Base-by-base conservation (phyloP, 2,888 invertebrate species). In the Panopea generosa region DNA sequence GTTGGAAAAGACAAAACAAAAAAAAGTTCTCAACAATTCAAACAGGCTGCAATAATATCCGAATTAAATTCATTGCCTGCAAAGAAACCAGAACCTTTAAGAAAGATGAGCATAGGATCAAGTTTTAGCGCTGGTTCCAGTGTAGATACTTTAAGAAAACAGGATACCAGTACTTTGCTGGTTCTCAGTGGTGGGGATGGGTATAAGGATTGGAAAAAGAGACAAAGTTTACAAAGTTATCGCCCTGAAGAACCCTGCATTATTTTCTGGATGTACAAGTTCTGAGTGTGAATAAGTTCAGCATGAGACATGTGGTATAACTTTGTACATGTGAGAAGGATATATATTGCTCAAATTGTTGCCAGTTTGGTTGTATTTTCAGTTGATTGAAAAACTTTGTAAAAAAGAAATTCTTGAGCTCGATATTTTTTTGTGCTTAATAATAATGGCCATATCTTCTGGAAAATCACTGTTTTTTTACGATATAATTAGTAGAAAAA, bases 141-240 rank as follows among this genome's bases (percentile, higher is more conserved):
- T 9, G 50, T 77, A 2, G 82, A 84, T n/a, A 82, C 83, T 14
- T 29, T 84, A 47, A 65, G 75, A 27, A 85, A 77, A 49, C 76
- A 81, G 40, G 77, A 82, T 38, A 77, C 84, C 56, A 90, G 89
- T 66, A 88, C 90, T 3, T 86, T 90, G 24, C 82, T 91, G 50
- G 85, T 91, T 4, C 78, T 91, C 1, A 89, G 87, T 69, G 91
- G 91, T 0, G 91, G 91, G 0, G 90, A 91, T 57, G 91, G 91
- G 0, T 90, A 91, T 62, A 84, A 85, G 43, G 89, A 90, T 75
- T 89, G 90, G 87, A 86, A 86, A 49, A 81, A 71, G 50, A 53
- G 76, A 18, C 62, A 70, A 11, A 71, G 73, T 0, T 73, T 80
- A 22, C 66, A 61, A 16, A 76, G 60, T 52, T 75, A 77, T 45